Percentiles rank a stretch among this genome's conserved stretches.
Evolutionary conservation across 2,113 vertebrate species (phyloP).

Genomic region (Thomomys bottae): DNA sequence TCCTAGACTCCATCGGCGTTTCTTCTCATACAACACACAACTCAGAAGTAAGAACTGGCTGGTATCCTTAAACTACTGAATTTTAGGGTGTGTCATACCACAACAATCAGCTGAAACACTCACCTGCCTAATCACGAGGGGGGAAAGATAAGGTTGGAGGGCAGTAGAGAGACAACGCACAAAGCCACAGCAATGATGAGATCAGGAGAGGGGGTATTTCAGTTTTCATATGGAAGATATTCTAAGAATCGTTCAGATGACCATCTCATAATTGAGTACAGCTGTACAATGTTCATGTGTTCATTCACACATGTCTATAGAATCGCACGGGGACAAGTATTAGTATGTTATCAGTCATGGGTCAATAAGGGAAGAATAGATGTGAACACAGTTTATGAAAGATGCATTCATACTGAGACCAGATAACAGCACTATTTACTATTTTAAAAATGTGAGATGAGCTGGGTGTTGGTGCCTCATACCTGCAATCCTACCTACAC

Average conservation of each 20-base stretch:
- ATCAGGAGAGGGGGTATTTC: too few relatives aligned
- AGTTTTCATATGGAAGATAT: neutral
- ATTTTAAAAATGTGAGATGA: too few relatives aligned
- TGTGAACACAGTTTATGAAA: neutral
- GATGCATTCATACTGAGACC: constrained; percentile 3
- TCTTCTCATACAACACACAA: neutral
- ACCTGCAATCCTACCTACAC: too few relatives aligned
- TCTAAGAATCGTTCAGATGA: neutral
- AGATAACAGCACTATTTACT: neutral
- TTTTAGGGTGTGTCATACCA: neutral
- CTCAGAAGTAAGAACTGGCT: neutral
- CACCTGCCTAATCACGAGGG: neutral
- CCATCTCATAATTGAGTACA: neutral
- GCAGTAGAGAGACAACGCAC: too few relatives aligned
- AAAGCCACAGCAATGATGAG: too few relatives aligned
- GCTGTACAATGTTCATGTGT: neutral
- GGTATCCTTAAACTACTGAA: neutral
- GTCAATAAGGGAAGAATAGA: neutral
- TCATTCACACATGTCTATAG: neutral
- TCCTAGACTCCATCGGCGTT: neutral
- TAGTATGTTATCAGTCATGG: neutral
- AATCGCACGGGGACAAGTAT: too few relatives aligned
- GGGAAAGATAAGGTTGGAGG: too few relatives aligned
- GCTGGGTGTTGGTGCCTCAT: too few relatives aligned
- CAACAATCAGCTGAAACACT: neutral